These are phyloP conservation scores for Agrilus cyanescens DNA, from an alignment of 2,888 invertebrate genomes.

Conservation along the genomic window DNA sequence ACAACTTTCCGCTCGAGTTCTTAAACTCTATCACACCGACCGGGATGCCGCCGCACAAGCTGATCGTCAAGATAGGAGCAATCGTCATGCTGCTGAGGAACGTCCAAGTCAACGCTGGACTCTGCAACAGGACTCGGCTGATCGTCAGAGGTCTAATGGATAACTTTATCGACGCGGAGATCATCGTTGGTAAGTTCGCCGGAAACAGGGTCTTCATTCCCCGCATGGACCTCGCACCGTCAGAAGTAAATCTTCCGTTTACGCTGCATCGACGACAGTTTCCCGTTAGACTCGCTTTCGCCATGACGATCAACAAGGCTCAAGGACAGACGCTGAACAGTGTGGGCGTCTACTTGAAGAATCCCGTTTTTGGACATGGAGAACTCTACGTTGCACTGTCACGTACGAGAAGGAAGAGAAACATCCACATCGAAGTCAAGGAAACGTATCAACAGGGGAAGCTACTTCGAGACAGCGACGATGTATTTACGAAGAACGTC, in stretches of 20 bases:
- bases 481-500: too few species aligned
- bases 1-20: slow-evolving; percentile 6
- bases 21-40: slow-evolving; percentile 10
- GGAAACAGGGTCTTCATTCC: slow-evolving; percentile 5
- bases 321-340: too few species aligned
- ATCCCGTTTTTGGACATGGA: too few species aligned
- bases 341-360: too few species aligned
- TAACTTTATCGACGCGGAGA: slow-evolving; percentile 2
- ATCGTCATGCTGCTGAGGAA: slow-evolving; percentile 18
- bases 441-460: too few species aligned
- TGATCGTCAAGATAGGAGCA: slow-evolving; percentile 14
- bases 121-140: slow-evolving; percentile 17
- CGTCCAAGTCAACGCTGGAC: slow-evolving; percentile 11
- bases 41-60: slow-evolving; percentile 16
- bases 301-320: slow-evolving; percentile 23
- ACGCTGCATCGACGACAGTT: slow-evolving; percentile 20
- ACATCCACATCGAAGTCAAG: too few species aligned
- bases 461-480: too few species aligned
- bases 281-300: slow-evolving; percentile 19
- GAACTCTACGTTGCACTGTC: too few species aligned
- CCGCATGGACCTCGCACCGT: slow-evolving; percentile 2
- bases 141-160: neutral
- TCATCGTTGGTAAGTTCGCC: neutral
- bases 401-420: too few species aligned
- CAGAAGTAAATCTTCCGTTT: slow-evolving; percentile 8